Conservation (phyloP, 2,888 invertebrate genomes). For the Callyntrura sp. region DNA sequence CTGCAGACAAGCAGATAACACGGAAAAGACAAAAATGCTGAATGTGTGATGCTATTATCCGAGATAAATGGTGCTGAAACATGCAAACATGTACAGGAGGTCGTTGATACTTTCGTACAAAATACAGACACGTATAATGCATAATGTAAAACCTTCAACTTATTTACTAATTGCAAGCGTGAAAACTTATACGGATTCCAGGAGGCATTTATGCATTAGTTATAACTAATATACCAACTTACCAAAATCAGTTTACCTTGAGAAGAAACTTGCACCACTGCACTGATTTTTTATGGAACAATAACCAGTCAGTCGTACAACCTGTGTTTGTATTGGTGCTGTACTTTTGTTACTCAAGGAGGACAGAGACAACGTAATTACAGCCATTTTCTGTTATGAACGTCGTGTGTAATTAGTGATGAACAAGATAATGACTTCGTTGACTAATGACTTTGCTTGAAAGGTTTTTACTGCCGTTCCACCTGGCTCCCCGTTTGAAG, state of each 20-base stretch:
- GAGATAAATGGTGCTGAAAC: no score
- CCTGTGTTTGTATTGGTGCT: no score
- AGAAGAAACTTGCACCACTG: not conserved
- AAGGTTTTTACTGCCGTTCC: not conserved
- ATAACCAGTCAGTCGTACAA: not conserved
- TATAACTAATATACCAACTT: no score
- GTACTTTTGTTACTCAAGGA: no score
- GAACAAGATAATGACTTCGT: no score
- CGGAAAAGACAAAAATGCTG: no score
- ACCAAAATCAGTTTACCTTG: not conserved
- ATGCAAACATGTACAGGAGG: not conserved
- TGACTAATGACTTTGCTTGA: not conserved
- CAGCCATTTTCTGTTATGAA: no score
- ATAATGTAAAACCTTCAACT: not conserved
- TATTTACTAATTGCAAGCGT: not conserved
- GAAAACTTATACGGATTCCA: constrained; percentile 1
- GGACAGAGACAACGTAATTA: no score
- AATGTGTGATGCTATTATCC: no score
- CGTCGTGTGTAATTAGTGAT: no score
- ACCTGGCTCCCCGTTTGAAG: not conserved
- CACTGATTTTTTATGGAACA: not conserved
- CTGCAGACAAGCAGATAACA: no score
- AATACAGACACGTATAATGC: not conserved
- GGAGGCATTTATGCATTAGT: not conserved
- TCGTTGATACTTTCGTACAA: not conserved